Percentiles rank a stretch among this genome's conserved stretches.
Evolutionary conservation across 2,888 invertebrate species (phyloP).

Genomic region (Abrostola tripartita): DNA sequence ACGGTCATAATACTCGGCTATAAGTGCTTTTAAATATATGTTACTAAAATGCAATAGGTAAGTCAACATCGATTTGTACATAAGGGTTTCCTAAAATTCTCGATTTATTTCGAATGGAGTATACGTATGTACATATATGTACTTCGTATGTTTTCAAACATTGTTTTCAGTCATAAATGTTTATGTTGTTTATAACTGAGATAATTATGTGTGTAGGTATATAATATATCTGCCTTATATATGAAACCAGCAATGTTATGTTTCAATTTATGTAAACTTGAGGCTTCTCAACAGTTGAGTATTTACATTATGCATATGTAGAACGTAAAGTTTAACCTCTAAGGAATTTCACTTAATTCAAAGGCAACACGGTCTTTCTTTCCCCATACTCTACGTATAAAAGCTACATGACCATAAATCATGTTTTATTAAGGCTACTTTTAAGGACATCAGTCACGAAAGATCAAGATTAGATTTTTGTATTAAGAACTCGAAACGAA

Average conservation of each 20-base stretch:
- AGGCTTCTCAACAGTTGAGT: background rate
- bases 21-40: too few species aligned
- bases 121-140: too few species aligned
- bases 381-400: slow-evolving; percentile 9
- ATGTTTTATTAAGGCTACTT: slow-evolving; percentile 22
- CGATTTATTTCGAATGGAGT: too few species aligned
- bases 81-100: too few species aligned
- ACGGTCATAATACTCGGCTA: too few species aligned
- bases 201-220: too few species aligned
- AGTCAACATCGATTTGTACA: too few species aligned
- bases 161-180: background rate
- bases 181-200: background rate
- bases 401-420: slow-evolving; percentile 27
- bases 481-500: slow-evolving; percentile 40
- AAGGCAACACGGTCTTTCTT: slow-evolving; percentile 8
- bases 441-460: slow-evolving; percentile 27
- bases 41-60: too few species aligned
- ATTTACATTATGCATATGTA: background rate
- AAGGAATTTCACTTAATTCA: slow-evolving; percentile 9
- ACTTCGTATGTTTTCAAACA: background rate
- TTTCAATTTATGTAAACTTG: slow-evolving; percentile 4
- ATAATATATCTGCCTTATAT: too few species aligned
- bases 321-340: too few species aligned
- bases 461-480: slow-evolving; percentile 34
- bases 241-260: background rate